Base-by-base conservation (phyloP, 2,888 invertebrate species). In the Sisyra nigra region DNA sequence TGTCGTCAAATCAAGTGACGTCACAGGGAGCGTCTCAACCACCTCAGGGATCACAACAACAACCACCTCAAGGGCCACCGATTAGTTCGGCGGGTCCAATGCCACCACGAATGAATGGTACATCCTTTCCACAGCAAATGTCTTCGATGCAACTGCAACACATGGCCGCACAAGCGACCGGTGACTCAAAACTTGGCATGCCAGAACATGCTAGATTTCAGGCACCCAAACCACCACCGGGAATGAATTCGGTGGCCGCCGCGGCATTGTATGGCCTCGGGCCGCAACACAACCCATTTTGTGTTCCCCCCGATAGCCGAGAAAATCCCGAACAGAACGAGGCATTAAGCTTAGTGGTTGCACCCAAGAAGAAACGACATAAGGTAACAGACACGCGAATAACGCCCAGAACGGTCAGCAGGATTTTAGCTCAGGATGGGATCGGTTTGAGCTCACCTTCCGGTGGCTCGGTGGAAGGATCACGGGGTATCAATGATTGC, bases 351-450 rank as follows among this genome's bases (percentile, higher is more conserved):
- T 72, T 94, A 54, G 93, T 96, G 46, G 91, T 94, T 52, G 86
- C 88, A 38, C 88, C 89, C 2, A 93, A 93, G 67, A 94, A 93
- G 72, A 94, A 93, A 67, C 74, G 96, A 44, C 93, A 94, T 59
- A 96, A 96, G 82, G 88, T 93, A 55, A 94, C 94, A 31, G 92
- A 92, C 58, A 89, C 91, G 43, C 72, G 92, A 53, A 86, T 92
- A 52, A 89, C 91, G 29, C 89, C 91, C 15, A 73, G 91, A 50
- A 88, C 91, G 40, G 88, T 89, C 37, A 87, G 86, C 60, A 72
- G 89, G 50, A 80, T 89, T 51, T 65, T 89, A 53, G 86, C 83
- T 40, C 81, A 82, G 59, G 87, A 88, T 54, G 83, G 82, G 38
- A 74, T 76, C 54, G 78, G 78, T 43, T 78, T 79, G 53, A 78